Evolutionary conservation across 2,797 vertebrate genomes (phyloP).

Genomic region (Acipenser oxyrinchus): DNA sequence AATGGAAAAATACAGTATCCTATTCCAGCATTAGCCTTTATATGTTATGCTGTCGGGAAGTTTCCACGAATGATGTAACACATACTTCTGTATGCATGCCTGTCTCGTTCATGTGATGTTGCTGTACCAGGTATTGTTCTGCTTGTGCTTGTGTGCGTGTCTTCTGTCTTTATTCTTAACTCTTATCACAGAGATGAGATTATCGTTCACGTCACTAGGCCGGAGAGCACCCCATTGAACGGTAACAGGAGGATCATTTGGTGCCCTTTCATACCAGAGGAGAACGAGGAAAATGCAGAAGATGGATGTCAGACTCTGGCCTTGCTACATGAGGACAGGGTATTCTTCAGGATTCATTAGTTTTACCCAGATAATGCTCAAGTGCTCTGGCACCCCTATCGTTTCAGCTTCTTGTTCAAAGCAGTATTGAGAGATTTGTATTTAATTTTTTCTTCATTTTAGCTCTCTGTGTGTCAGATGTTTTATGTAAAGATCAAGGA

Average conservation of each 20-base stretch:
- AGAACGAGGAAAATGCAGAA: conserved; percentile 82
- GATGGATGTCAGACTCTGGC: conserved; percentile 86
- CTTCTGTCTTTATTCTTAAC: conserved; percentile 53
- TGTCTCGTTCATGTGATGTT: too few relatives aligned
- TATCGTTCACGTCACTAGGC: conserved; percentile 76
- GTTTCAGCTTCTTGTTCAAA: too few relatives aligned
- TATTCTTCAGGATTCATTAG: conserved; percentile 37
- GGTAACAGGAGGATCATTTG: conserved; percentile 89
- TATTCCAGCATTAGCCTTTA: conserved; percentile 20
- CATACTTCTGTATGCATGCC: not conserved
- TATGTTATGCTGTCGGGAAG: too few relatives aligned
- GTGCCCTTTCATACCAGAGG: conserved; percentile 93
- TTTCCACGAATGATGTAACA: too few relatives aligned
- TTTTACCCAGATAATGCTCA: too few relatives aligned
- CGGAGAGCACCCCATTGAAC: conserved; percentile 75
- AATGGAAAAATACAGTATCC: conserved; percentile 91
- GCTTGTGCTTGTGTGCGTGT: conserved; percentile 15
- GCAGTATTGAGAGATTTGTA: too few relatives aligned
- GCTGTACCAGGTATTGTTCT: too few relatives aligned
- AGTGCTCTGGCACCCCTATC: too few relatives aligned
- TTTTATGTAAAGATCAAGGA: too few relatives aligned
- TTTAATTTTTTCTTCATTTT: too few relatives aligned
- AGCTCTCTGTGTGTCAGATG: too few relatives aligned
- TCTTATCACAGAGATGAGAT: conserved; percentile 76
- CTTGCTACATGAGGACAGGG: conserved; percentile 87